phyloP scores from a whole-genome alignment of 1,140 invertebrate genomes.

The Belonocnema kinseyi region DNA sequence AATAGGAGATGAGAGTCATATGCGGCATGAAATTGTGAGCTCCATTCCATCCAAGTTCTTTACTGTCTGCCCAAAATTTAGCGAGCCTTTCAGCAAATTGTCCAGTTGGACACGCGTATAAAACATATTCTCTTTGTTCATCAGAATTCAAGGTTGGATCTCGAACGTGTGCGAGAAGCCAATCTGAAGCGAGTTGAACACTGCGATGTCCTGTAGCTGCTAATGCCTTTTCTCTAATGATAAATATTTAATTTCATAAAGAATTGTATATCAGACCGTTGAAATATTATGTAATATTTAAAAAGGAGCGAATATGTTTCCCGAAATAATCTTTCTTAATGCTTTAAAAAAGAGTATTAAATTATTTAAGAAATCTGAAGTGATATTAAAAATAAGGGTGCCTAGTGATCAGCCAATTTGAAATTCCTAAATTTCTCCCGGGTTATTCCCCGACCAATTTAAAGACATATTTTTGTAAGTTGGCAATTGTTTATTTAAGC shows the following conservation, averaged over 20 bases:
- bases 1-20: conserved; percentile 91
- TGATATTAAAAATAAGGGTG: too few species aligned
- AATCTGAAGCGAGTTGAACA: conserved; percentile 91
- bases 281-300: background rate
- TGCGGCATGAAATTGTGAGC: conserved; percentile 93
- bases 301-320: too few species aligned
- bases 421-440: too few species aligned
- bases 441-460: too few species aligned
- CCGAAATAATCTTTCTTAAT: too few species aligned
- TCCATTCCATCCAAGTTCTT: conserved; percentile 87
- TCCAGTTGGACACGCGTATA: conserved; percentile 90
- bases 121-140: conserved; percentile 87
- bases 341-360: too few species aligned
- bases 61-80: conserved; percentile 88
- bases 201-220: conserved; percentile 92
- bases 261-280: background rate
- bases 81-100: conserved; percentile 82
- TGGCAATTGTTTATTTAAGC: too few species aligned
- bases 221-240: conserved; percentile 87
- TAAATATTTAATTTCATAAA: conserved; percentile 35
- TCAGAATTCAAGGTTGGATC: conserved; percentile 86
- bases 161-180: conserved; percentile 91
- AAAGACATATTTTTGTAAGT: too few species aligned
- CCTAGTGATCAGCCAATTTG: too few species aligned
- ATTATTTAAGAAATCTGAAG: too few species aligned